Evolutionary conservation across 2,888 invertebrate genomes (phyloP), one percentile per base, ranked within the genome.

Genomic region (Cosmorhoe ocellata): DNA sequence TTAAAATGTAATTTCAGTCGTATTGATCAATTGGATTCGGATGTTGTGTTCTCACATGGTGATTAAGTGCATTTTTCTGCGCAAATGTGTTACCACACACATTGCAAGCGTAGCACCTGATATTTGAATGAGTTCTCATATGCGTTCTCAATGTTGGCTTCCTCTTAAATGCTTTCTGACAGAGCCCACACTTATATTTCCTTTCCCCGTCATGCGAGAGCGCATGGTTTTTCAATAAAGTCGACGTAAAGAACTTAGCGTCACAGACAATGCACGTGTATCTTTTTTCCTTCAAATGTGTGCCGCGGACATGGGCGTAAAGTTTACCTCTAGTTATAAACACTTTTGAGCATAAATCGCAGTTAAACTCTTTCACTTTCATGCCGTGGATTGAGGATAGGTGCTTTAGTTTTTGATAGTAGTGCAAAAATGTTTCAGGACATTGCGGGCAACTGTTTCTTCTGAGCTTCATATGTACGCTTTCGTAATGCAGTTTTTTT

Each of bases 401-500:
- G 22, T 90, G 90, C 58, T 89, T 89, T 43, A 81, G 84, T 34
- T 85, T 73, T 63, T 89, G 89, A 33, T 83, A 87, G 58, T 89
- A 86, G 55, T 88, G 87, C 8, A 79, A 66, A 45, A 90, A 89
- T 0, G 76, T 71, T 52, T 90, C 90, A 0, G 78, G 56, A 34
- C 90, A 90, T 28, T 86, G 79, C 0, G 87, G 83, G 38, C 90
- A 90, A 8, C 81, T 66, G 51, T 89, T 83, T 2, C 89, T 67
- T 51, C 82, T 84, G 0, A 82, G 81, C 52, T 81, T 82, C 69
- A 86, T 88, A 32, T 91, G 91, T 0, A 91, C 87, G 0, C 79
- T 82, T 0, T 91, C 91, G 38, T 81, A 76, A 49, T 91, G 91
- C 46, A 91, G 79, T 14, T 90, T 90, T 43, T 76, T 84, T 0